These are phyloP conservation scores for Drosophila subquinaria DNA, from an alignment of 2,888 invertebrate species.

Conservation along the genomic window DNA sequence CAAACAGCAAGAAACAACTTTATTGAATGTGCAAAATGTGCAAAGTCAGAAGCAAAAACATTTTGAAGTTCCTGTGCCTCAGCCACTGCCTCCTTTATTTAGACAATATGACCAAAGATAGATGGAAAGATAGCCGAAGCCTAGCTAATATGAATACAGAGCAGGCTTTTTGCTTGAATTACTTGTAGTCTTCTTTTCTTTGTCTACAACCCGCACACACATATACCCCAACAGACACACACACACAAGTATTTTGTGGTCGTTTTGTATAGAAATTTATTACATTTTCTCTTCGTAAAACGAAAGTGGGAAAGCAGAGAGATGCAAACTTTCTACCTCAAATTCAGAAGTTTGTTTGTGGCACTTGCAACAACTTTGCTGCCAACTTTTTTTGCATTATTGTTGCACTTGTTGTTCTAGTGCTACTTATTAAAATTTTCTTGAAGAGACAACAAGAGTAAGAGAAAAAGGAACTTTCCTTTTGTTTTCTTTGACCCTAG, in stretches of 20 bases:
- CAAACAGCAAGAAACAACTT: conserved; percentile 58
- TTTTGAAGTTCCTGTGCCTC: conserved; percentile 13
- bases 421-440: conserved; percentile 65
- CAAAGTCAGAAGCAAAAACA: conserved; percentile 42
- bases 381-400: conserved; percentile 45
- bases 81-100: not conserved
- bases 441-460: conserved; percentile 56
- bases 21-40: conserved; percentile 70
- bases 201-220: conserved; percentile 49
- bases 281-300: conserved; percentile 62
- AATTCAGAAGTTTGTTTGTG: conserved; percentile 62
- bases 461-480: conserved; percentile 31
- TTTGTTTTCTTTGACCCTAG: conserved; percentile 53
- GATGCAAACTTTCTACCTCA: conserved; percentile 52
- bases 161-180: conserved; percentile 52
- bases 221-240: conserved; percentile 20
- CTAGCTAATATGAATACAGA: conserved; percentile 42
- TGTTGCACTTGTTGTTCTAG: conserved; percentile 33
- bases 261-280: conserved; percentile 76
- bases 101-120: conserved; percentile 34
- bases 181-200: conserved; percentile 67
- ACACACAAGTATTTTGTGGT: conserved; percentile 64
- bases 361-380: conserved; percentile 62
- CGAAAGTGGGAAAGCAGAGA: conserved; percentile 3
- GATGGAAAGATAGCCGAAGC: conserved; percentile 60